Conservation (phyloP, 2,888 invertebrate genomes). For the Camponotus fellah region DNA sequence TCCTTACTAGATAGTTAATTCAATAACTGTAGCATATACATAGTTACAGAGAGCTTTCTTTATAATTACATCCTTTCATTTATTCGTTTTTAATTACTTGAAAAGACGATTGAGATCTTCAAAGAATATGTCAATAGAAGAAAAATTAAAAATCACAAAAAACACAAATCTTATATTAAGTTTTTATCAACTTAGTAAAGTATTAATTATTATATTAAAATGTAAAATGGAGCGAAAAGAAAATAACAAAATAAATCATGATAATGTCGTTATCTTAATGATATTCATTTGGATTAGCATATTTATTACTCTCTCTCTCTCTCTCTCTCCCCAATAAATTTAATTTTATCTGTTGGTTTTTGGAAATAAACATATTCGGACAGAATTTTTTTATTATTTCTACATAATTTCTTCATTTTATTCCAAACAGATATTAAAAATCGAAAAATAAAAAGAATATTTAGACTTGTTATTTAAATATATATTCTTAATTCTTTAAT, state of each 20-base stretch:
- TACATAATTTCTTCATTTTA: not conserved
- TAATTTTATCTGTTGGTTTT: slow-evolving; percentile 55
- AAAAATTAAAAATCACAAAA: too few relatives aligned
- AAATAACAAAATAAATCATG: not conserved
- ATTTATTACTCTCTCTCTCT: slow-evolving; percentile 30
- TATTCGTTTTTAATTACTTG: slow-evolving; percentile 23
- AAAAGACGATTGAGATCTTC: not conserved
- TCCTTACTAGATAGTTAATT: not conserved
- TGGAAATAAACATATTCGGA: slow-evolving; percentile 9
- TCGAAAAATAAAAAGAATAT: not conserved
- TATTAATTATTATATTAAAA: slow-evolving; percentile 10
- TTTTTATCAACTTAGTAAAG: not conserved
- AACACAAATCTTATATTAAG: not conserved
- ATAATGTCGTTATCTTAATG: not conserved
- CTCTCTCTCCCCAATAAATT: slow-evolving; percentile 48
- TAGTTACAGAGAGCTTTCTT: slow-evolving; percentile 8
- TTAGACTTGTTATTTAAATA: too few relatives aligned
- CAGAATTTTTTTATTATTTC: too few relatives aligned
- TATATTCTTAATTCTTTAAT: too few relatives aligned
- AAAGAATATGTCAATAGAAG: not conserved
- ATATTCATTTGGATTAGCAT: slow-evolving; percentile 18
- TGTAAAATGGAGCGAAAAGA: not conserved
- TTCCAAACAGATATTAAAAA: too few relatives aligned
- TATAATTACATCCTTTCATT: slow-evolving; percentile 17
- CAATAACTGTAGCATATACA: slow-evolving; percentile 7